These are phyloP conservation scores for Orthonyx spaldingii DNA, from an alignment of 2,113 vertebrate genomes.

Conservation along the genomic window DNA sequence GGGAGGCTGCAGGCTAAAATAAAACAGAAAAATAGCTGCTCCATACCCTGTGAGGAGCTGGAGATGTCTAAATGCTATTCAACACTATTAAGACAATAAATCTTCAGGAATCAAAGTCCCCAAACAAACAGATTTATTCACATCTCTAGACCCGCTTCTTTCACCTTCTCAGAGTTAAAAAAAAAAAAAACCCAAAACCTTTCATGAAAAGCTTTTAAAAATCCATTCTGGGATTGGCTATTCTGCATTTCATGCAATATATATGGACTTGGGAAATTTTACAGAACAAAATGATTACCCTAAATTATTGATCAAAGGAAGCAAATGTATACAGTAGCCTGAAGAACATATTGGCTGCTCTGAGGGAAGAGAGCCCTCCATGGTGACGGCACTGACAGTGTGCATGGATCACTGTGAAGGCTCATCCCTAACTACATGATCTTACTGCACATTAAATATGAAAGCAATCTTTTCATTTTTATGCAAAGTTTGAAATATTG, in stretches of 20 bases:
- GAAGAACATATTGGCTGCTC: background rate
- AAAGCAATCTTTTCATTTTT: background rate
- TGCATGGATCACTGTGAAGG: background rate
- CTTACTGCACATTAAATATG: background rate
- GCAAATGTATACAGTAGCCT: background rate
- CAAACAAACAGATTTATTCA: background rate
- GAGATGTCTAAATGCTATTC: background rate
- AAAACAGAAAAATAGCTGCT: background rate
- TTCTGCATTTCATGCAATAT: slow-evolving; percentile 16
- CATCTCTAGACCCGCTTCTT: background rate
- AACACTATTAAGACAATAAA: background rate
- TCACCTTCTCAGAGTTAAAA: background rate
- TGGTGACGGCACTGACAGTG: background rate
- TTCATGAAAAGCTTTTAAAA: background rate
- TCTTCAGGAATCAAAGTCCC: background rate
- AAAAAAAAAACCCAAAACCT: background rate
- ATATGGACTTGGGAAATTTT: background rate
- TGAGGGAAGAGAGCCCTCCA: background rate
- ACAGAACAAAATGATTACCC: slow-evolving; percentile 37
- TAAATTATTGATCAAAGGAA: slow-evolving; percentile 45
- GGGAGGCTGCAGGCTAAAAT: background rate
- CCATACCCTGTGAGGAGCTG: background rate
- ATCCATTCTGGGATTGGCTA: background rate
- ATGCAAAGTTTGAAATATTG: background rate
- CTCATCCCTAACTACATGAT: background rate